Conservation (phyloP, 2,113 vertebrate species). For the Crotalus helleri region DNA sequence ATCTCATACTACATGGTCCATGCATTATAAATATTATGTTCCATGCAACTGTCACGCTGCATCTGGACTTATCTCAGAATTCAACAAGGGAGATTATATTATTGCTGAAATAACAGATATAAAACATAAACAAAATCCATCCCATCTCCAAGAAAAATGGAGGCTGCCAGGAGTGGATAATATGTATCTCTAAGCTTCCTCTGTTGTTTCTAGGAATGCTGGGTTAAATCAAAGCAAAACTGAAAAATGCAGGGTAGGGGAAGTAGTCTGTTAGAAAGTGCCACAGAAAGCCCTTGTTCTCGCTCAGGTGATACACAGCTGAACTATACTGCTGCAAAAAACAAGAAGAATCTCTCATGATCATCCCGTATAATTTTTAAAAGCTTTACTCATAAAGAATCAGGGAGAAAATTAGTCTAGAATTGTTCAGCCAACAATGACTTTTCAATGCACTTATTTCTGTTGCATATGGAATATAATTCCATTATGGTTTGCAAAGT, state of each 20-base stretch:
- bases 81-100: conserved; percentile 35
- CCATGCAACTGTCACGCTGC: background rate
- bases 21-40: background rate
- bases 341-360: background rate
- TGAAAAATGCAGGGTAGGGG: background rate
- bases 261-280: background rate
- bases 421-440: background rate
- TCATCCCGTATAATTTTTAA: background rate
- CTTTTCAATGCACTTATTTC: background rate
- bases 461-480: background rate
- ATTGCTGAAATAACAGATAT: conserved; percentile 52
- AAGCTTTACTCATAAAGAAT: background rate
- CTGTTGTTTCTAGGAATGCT: background rate
- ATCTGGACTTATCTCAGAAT: conserved; percentile 16
- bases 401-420: background rate
- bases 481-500: background rate
- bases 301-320: background rate
- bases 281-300: background rate
- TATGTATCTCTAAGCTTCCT: background rate
- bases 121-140: conserved; percentile 1
- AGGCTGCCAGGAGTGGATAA: background rate
- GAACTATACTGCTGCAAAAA: background rate
- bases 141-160: background rate
- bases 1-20: background rate
- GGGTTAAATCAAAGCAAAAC: conserved; percentile 29